Evolutionary conservation across 2,797 vertebrate genomes (phyloP), one percentile per base, ranked within the genome.

Genomic region (Cetoscarus ocellatus): DNA sequence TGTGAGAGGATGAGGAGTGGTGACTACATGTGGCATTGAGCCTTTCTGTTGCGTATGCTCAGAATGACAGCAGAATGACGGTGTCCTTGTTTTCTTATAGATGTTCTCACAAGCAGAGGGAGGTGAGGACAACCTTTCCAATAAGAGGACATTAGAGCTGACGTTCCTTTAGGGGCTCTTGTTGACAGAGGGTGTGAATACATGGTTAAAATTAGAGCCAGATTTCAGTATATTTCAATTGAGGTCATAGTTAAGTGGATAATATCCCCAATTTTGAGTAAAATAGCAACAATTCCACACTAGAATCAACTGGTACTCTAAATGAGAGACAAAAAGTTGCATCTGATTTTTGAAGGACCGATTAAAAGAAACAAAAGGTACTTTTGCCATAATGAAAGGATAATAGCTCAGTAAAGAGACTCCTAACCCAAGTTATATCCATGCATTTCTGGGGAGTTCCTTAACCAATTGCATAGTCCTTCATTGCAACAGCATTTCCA

Each of bases 41-140:
- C 14, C 14, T 74, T 71, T 70, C 49, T 50, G 73, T 74, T 69
- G 50, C 73, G 75, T 60, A 53, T 15, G 40, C 48, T 10, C 44
- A 52, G 53, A 51, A 44, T n/a, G 43, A 62, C 56, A 53, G 51
- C 7, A 60, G 43, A 70, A 53, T 54, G 61, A 58, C 47, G n/a
- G 51, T 10, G 47, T 44, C 78, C 35, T 80, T 38, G 34, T 68
- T 10, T 14, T 67, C 14, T 27, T 48, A 55, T 65, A 51, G 49
- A 59, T 64, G 14, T 71, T 56, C 11, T 67, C 35, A 27, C 27
- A 27, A 27, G 27, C 27, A 48, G 10, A 50, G 57, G 60, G 18
- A 48, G 27, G 56, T 15, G 34, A 15, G n/a, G 49, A 62, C 67
- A 38, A 13, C n/a, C n/a, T 17, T 27, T 73, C 39, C 39, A 39